Percentiles rank a stretch among this genome's conserved stretches.
Conservation (phyloP, 2,113 vertebrate genomes). For the Ahaetulla prasina region DNA sequence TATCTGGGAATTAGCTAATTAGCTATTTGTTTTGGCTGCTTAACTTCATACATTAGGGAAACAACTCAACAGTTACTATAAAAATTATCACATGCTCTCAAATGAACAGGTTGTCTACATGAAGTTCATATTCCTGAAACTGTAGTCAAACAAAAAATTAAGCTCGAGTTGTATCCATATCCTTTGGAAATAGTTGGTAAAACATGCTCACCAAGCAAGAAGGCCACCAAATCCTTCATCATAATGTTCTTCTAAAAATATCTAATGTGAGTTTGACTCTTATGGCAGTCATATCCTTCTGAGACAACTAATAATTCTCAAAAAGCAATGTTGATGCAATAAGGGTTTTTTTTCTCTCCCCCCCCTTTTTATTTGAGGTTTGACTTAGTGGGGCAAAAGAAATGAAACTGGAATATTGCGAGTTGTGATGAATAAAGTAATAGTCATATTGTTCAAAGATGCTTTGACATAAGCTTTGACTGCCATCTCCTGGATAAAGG, state of each 20-base stretch:
- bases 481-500: conserved; percentile 49
- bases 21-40: not conserved
- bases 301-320: conserved; percentile 1
- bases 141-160: not conserved
- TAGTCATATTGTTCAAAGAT: not conserved
- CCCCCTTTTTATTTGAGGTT: not conserved
- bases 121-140: not conserved
- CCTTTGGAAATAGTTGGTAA: not conserved
- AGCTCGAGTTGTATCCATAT: not conserved
- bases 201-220: not conserved
- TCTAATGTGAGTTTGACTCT: conserved; percentile 39
- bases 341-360: rapidly evolving
- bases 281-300: conserved; percentile 19
- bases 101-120: not conserved
- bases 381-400: not conserved
- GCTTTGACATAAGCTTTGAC: not conserved
- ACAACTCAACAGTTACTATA: not conserved
- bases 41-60: not conserved
- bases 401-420: not conserved
- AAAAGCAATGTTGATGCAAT: not conserved
- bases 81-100: not conserved
- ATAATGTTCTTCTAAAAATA: conserved; percentile 50
- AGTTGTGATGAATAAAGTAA: not conserved
- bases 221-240: not conserved
- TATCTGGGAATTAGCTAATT: not conserved